Conservation (phyloP, 1,140 invertebrate genomes). For the Nasonia vitripennis region DNA sequence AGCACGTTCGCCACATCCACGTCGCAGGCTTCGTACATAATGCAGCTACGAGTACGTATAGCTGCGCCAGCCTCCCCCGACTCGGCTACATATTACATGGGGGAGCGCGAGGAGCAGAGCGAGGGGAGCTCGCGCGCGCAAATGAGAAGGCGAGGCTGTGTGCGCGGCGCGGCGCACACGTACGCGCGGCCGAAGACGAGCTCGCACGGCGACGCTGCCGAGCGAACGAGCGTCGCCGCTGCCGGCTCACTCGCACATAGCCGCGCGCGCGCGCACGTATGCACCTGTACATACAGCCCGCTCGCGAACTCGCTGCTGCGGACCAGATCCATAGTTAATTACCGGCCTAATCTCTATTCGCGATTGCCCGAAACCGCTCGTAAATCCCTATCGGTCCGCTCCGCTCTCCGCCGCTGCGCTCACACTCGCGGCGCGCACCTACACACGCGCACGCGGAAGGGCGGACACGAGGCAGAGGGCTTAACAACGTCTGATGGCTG, state of each 20-base stretch:
- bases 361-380: conserved; percentile 75
- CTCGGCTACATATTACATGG: conserved; percentile 48
- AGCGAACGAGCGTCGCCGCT: neutral
- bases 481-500: conserved; percentile 39
- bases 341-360: conserved; percentile 75
- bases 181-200: conserved; percentile 38
- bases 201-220: neutral
- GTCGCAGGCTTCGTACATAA: conserved; percentile 47
- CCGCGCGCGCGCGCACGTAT: neutral
- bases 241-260: neutral
- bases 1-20: conserved; percentile 70
- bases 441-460: neutral
- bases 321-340: conserved; percentile 74
- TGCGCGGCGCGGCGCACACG: neutral
- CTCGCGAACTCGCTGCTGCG: conserved; percentile 13
- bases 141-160: neutral
- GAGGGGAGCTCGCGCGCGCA: neutral
- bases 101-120: too few species aligned
- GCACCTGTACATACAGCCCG: neutral
- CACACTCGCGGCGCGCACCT: neutral
- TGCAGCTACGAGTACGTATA: conserved; percentile 39
- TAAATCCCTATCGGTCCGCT: conserved; percentile 74
- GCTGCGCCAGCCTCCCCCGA: conserved; percentile 46
- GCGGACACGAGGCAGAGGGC: conserved; percentile 24
- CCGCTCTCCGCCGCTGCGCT: conserved; percentile 33